Base-by-base conservation (phyloP, 2,797 vertebrate genomes). In the Hipposideros larvatus region DNA sequence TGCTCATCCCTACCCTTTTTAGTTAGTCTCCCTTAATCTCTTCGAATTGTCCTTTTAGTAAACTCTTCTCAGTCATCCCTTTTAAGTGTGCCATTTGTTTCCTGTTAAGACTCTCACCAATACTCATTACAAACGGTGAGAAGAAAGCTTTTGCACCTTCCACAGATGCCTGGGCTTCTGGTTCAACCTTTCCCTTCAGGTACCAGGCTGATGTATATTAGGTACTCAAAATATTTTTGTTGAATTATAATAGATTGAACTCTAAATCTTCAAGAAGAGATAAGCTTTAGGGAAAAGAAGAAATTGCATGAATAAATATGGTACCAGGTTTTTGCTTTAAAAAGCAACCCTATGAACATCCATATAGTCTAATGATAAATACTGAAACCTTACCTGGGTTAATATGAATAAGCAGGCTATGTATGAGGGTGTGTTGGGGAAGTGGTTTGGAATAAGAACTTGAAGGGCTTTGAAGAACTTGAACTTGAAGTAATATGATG, bases 201-300 rank as follows among this genome's bases (percentile, higher is more conserved):
- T 31, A 24, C 41, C 19, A 59, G 46, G 43, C 26, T 43, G 24
- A 48, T 21, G 70, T 48, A 11, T 51, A 18, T 46, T 63, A 63
- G 31, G 37, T 48, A 10, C 7, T 93, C 68, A 34, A 48, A 90
- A 77, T 55, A 82, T 13, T 74, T 78, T 59, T 31, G 19, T 53
- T 90, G 63, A 89, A 57, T 87, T 73, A 28, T 82, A 51, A 82
- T 74, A 57, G 51, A 41, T 59, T 13, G 37, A 94, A 87, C 51
- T 4, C 68, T 61, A 65, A 90, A 85, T 53, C 73, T 88, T 83
- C 41, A 88, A 85, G 51, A 48, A 73, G 48, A 86, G 31, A 14
- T n/a, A 73, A 94, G 18, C 9, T 65, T 75, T 91, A 87, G 51
- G 70, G 24, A 68, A 91, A 93, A 80, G 21, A 88, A 78, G 19